Evolutionary conservation across 2,797 vertebrate genomes (phyloP).

Genomic region (Cacajao melanocephalus): DNA sequence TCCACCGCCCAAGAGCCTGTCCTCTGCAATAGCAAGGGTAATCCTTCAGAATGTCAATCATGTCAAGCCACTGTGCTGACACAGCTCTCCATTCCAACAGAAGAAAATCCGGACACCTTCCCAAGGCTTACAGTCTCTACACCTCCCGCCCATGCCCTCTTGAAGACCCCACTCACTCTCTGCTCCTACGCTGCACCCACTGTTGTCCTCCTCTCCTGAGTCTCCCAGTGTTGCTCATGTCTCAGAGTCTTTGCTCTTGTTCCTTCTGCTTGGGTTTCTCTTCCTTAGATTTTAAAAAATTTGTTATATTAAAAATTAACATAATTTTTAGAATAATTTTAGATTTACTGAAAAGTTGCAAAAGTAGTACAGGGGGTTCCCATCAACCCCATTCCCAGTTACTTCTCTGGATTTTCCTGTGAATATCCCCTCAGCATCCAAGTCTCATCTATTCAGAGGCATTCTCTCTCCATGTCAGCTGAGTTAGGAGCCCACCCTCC

Average conservation of each 20-base stretch:
- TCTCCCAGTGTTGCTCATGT: fast-evolving
- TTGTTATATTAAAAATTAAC: neutral
- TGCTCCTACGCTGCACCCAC: neutral
- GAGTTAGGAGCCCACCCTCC: fast-evolving
- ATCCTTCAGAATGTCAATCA: neutral
- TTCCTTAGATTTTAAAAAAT: neutral
- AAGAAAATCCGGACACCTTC: neutral
- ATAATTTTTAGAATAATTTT: neutral
- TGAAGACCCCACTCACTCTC: too few species aligned
- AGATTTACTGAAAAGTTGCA: neutral
- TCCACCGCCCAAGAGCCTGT: neutral
- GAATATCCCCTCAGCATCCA: neutral
- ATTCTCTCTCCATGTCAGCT: neutral
- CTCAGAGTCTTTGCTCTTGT: neutral
- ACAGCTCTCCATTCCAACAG: neutral
- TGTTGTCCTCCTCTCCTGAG: neutral
- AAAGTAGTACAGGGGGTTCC: neutral
- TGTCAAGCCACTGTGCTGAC: neutral
- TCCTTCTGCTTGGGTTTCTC: neutral
- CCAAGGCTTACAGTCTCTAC: neutral
- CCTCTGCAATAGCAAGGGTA: neutral
- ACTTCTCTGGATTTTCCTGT: neutral
- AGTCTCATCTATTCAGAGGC: neutral
- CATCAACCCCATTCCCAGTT: neutral
- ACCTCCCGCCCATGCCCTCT: fast-evolving